Evolutionary conservation across 2,888 invertebrate species (phyloP).

Genomic region (Dryococelus australis): DNA sequence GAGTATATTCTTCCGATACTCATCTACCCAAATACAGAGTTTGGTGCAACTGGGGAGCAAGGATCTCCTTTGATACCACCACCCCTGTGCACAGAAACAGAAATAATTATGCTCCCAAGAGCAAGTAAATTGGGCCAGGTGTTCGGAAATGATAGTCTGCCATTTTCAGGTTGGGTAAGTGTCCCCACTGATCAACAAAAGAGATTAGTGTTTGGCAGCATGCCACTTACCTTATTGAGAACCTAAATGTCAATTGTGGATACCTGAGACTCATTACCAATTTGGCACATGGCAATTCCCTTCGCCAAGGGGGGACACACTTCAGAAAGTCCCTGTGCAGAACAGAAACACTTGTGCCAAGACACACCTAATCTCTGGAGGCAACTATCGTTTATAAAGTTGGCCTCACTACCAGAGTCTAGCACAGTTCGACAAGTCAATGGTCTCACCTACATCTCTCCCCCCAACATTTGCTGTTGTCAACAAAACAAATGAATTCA

Average conservation of each 20-base stretch:
- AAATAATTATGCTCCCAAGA: background rate
- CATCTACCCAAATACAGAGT: background rate
- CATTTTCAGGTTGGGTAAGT: background rate
- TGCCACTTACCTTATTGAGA: background rate
- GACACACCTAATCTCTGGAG: background rate
- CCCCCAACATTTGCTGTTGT: background rate
- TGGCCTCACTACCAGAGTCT: background rate
- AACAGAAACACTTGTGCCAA: background rate
- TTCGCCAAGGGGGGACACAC: background rate
- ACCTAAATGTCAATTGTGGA: background rate
- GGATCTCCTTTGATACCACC: background rate
- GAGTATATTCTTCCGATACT: background rate
- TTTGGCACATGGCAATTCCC: background rate
- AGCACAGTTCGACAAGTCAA: background rate
- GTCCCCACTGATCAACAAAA: background rate
- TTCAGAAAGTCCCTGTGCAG: background rate
- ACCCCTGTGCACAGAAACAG: background rate
- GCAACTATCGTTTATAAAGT: background rate
- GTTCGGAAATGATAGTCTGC: background rate
- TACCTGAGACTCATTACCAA: background rate
- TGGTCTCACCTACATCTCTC: background rate
- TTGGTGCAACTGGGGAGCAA: background rate
- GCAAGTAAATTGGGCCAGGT: background rate
- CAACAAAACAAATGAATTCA: background rate
- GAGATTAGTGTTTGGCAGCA: background rate